These are phyloP conservation scores for Picus viridis DNA, from an alignment of 2,797 vertebrate species.

Conservation along the genomic window DNA sequence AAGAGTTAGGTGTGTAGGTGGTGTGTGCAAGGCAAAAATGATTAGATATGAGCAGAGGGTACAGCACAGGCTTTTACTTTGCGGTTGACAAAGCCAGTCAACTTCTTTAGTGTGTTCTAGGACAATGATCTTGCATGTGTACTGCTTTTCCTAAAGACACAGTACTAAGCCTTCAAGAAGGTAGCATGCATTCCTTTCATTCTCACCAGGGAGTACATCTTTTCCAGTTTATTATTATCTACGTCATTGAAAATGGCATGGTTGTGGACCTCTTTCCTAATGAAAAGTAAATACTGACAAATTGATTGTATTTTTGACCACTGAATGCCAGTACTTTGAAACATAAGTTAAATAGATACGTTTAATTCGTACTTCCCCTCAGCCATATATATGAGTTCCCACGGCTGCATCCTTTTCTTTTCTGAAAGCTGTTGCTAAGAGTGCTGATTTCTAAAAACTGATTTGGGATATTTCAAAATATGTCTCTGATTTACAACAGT, in stretches of 20 bases:
- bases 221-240: conserved; percentile 28
- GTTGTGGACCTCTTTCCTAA: background rate
- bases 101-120: background rate
- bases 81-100: background rate
- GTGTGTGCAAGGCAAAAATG: conserved; percentile 32
- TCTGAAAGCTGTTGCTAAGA: conserved; percentile 37
- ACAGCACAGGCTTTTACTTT: background rate
- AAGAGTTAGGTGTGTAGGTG: conserved; percentile 69
- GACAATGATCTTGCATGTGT: background rate
- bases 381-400: conserved; percentile 31
- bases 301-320: conserved; percentile 30
- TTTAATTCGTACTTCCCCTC: conserved; percentile 39
- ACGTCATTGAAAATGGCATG: background rate
- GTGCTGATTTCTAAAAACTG: conserved; percentile 64
- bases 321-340: background rate
- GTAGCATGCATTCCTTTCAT: background rate
- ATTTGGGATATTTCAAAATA: conserved; percentile 58
- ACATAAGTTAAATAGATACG: conserved; percentile 17
- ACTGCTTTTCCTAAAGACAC: conserved; percentile 8
- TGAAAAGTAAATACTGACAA: conserved; percentile 54
- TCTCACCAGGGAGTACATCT: background rate
- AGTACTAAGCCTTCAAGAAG: background rate
- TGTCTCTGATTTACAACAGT: conserved; percentile 39
- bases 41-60: background rate
- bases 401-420: conserved; percentile 47